Evolutionary conservation across 2,888 invertebrate genomes (phyloP), one percentile per base, ranked within the genome.

Genomic region (Melieria picta): DNA sequence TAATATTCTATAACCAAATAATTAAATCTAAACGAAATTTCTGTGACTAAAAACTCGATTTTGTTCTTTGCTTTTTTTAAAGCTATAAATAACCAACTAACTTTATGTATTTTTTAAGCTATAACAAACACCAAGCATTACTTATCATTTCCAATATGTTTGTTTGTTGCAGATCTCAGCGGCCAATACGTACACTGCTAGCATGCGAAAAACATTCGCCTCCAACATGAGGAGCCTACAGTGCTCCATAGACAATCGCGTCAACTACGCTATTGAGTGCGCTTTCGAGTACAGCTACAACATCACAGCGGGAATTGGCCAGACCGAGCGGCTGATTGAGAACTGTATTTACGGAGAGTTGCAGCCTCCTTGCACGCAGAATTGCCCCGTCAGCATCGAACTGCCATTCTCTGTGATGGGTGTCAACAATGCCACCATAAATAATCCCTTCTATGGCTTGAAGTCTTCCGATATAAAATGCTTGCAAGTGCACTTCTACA

Each of bases 211-310:
- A n/a, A 66, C 48, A 1, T 77, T 77, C 46, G 50, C 13, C 2
- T 30, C 60, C 5, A 57, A 73, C 30, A 45, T 76, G 48, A 57
- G 68, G n/a, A 9, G 52, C 0, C 13, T 72, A 4, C 11, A 61
- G 1, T 77, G 77, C 43, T 9, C 46, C 1, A 71, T 65, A 11
- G 61, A 71, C 1, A 47, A n/a, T 9, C 64, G 58, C 7, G 16
- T 75, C 4, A 73, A 72, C 10, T 13, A 16, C 3, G 69, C 74
- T 3, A 48, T 71, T 2, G 71, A 72, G 45, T 76, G 77, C 56
- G 43, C 50, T 58, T 75, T 73, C 47, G n/a, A 13, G 7, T 6
- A 57, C 10, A 13, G 63, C 42, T 65, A 66, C 11, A 7, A 16
- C 9, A 65, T 72, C 11, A 57, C 67, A 11, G 6, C 61, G 5